Evolutionary conservation across 2,113 vertebrate genomes (phyloP).

Genomic region (Corvus cornix): DNA sequence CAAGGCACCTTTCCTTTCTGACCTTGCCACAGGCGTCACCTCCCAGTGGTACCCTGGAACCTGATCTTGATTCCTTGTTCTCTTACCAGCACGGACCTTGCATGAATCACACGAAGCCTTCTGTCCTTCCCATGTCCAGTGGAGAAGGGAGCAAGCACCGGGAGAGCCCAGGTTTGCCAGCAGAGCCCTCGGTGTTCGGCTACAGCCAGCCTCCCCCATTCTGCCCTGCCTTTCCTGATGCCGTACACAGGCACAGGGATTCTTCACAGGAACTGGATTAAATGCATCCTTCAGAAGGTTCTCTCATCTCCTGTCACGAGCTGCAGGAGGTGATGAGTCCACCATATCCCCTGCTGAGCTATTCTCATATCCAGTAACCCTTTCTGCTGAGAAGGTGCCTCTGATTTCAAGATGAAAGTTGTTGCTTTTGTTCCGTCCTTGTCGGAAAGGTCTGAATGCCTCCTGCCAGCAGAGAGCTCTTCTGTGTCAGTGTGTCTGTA

Average conservation of each 20-base stretch:
- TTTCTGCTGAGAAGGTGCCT: background rate
- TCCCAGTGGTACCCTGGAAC: background rate
- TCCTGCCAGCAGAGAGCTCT: background rate
- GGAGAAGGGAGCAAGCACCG: background rate
- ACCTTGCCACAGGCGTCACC: too few species aligned
- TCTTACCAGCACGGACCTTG: background rate
- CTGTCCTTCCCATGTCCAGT: fast-evolving
- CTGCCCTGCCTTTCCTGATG: background rate
- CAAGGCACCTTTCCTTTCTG: background rate
- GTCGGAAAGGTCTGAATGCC: background rate
- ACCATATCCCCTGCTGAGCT: background rate
- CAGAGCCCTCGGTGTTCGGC: fast-evolving
- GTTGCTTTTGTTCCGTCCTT: background rate
- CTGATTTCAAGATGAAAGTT: conserved; percentile 22
- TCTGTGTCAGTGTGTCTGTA: background rate
- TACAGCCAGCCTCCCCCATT: background rate
- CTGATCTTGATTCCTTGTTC: background rate
- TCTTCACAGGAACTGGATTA: background rate
- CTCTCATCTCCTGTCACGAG: background rate
- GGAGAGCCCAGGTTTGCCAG: background rate
- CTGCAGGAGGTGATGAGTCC: background rate
- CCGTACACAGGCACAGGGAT: background rate
- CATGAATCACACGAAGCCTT: background rate
- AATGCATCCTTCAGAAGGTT: background rate
- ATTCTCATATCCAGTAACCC: background rate